Evolutionary conservation across 2,797 vertebrate genomes (phyloP), one percentile per base, ranked within the genome.

Genomic region (Tachyglossus aculeatus): DNA sequence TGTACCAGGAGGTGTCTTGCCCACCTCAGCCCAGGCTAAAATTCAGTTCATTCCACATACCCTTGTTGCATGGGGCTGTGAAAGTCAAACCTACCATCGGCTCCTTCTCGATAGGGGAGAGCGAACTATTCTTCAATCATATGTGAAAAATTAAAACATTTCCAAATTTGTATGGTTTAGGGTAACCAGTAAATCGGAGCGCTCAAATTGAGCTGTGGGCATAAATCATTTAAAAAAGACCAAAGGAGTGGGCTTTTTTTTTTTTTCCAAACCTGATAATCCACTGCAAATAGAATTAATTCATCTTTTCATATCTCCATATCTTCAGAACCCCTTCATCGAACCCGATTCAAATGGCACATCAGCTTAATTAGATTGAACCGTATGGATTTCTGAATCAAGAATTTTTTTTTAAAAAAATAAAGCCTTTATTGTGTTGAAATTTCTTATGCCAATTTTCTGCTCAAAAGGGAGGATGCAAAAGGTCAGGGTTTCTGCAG

Each of bases 391-490:
- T 79, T 88, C 78, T 88, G 85, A 80, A 89, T 81, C 71, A 72
- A 88, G 86, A 90, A n/a, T n/a, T n/a, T n/a, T n/a, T n/a, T n/a
- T n/a, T 88, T 81, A 88, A 89, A 84, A 1, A 33, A 82, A 83
- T 79, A 79, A 88, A 88, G 70, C 55, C 36, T 84, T 88, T 90
- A 83, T 83, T 90, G 74, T 86, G 87, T 83, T 79, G 88, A 88
- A 88, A 89, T 89, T 87, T 86, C 84, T 86, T 88, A 80, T 81
- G 89, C 84, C 90, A 89, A 89, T 91, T 91, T 91, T 90, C 82
- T 89, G 83, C 81, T 87, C 83, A 81, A 71, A 80, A 68, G 40
- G 45, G 79, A 80, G 75, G 71, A 85, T 83, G 86, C 81, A 73
- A 87, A 89, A 90, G 90, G 89, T 92, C 91, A 89, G 67, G 63